phyloP scores from a whole-genome alignment of 2,888 invertebrate genomes.

The Piscicola geometra region DNA sequence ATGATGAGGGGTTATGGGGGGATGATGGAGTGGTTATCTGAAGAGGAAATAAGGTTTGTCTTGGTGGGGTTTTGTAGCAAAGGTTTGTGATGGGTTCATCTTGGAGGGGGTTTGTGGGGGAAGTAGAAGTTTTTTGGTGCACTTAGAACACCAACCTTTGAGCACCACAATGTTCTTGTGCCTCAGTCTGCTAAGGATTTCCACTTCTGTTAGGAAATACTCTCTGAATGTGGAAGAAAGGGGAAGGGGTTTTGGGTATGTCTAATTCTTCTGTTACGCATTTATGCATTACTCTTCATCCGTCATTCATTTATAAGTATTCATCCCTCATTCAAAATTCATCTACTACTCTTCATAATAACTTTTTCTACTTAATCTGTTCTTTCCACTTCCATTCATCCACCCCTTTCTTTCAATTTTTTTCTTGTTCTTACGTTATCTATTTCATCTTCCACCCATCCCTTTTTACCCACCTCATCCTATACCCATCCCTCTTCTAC shows the following conservation, averaged over 20 bases:
- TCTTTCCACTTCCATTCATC: too few species aligned
- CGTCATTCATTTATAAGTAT: too few species aligned
- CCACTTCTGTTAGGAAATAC: constrained; percentile 10
- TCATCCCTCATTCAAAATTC: too few species aligned
- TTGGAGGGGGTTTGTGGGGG: background rate
- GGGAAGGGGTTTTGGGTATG: too few species aligned
- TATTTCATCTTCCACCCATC: too few species aligned
- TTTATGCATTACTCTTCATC: constrained; percentile 26
- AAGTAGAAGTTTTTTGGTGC: background rate
- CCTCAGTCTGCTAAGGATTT: background rate
- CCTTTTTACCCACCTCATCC: too few species aligned
- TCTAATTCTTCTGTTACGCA: constrained; percentile 23
- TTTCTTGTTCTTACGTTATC: too few species aligned
- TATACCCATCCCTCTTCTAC: too few species aligned
- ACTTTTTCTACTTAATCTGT: too few species aligned
- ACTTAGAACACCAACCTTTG: background rate
- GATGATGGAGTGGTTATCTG: background rate
- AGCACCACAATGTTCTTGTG: constrained; percentile 7
- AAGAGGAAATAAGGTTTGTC: background rate
- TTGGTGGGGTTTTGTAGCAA: too few species aligned
- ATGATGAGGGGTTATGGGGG: background rate
- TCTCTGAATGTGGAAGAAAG: constrained; percentile 17
- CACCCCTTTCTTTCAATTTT: too few species aligned
- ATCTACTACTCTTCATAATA: too few species aligned
- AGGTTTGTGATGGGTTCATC: background rate